Evolutionary conservation across 2,113 vertebrate species (phyloP).

Genomic region (Eptesicus fuscus): DNA sequence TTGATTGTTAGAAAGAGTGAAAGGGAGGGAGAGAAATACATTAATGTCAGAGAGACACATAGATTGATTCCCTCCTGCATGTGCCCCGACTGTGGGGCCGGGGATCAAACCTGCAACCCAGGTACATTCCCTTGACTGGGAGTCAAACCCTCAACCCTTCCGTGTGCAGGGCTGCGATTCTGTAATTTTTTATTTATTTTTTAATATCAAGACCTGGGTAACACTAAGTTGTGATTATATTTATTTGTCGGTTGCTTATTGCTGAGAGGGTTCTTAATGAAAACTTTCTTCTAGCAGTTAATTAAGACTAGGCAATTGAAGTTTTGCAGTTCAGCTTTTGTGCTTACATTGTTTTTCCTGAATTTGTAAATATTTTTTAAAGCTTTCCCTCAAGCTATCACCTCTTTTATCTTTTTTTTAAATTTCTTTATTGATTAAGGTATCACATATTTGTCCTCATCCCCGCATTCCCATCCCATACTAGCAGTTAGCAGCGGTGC

Average conservation of each 20-base stretch:
- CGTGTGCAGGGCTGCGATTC: not conserved
- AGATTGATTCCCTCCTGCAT: no score
- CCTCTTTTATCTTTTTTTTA: conserved; percentile 12
- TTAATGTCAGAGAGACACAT: no score
- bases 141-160: no score
- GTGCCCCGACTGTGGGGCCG: no score
- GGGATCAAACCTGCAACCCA: no score
- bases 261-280: not conserved
- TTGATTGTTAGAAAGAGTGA: no score
- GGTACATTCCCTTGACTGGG: no score
- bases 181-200: not conserved
- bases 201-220: not conserved
- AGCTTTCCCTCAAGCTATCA: not conserved
- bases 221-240: conserved; percentile 14
- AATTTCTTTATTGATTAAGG: no score
- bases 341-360: not conserved
- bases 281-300: not conserved
- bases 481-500: no score
- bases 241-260: not conserved
- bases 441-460: no score
- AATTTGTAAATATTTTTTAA: conserved; percentile 40
- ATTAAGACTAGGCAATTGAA: not conserved
- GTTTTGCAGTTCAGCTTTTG: not conserved
- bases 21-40: no score
- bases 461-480: no score